Percentiles rank a stretch among this genome's conserved stretches.
Evolutionary conservation across 2,888 invertebrate species (phyloP).

Genomic region (Ennomos fuscantarius): DNA sequence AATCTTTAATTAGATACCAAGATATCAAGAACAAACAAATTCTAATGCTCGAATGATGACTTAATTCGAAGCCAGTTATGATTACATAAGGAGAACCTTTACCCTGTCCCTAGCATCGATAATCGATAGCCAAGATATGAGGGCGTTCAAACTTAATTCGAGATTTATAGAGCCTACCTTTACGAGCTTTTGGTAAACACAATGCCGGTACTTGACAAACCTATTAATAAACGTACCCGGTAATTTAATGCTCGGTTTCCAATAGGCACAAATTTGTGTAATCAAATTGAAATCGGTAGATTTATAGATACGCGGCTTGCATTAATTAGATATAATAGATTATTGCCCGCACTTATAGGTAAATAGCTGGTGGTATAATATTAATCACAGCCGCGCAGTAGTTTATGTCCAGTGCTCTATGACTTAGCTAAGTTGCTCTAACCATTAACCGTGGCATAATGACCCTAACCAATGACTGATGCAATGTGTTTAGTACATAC

Average conservation of each 20-base stretch:
- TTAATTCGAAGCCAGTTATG: slow-evolving; percentile 2
- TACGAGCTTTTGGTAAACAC: slow-evolving; percentile 47
- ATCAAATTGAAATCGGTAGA: slow-evolving; percentile 30
- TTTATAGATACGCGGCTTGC: slow-evolving; percentile 25
- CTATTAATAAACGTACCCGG: slow-evolving; percentile 33
- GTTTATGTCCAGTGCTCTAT: slow-evolving; percentile 32
- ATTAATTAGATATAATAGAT: slow-evolving; percentile 29
- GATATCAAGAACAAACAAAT: too few species aligned
- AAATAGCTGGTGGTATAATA: slow-evolving; percentile 24
- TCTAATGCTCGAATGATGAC: too few species aligned
- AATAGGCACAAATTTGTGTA: slow-evolving; percentile 25
- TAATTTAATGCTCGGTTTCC: slow-evolving; percentile 31
- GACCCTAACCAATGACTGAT: slow-evolving; percentile 39
- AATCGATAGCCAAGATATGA: slow-evolving; percentile 55
- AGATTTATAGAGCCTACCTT: slow-evolving; percentile 58
- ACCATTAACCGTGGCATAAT: slow-evolving; percentile 38
- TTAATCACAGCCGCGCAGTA: slow-evolving; percentile 32
- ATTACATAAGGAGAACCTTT: slow-evolving; percentile 35
- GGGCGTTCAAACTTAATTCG: slow-evolving; percentile 53
- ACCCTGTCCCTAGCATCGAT: slow-evolving; percentile 25
- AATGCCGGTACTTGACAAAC: slow-evolving; percentile 43
- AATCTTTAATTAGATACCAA: too few species aligned
- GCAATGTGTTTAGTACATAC: slow-evolving; percentile 9
- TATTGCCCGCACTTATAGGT: slow-evolving; percentile 19
- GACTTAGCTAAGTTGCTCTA: slow-evolving; percentile 33